Conservation (phyloP, 2,888 invertebrate genomes). For the Spatulosminthurus flaviceps region DNA sequence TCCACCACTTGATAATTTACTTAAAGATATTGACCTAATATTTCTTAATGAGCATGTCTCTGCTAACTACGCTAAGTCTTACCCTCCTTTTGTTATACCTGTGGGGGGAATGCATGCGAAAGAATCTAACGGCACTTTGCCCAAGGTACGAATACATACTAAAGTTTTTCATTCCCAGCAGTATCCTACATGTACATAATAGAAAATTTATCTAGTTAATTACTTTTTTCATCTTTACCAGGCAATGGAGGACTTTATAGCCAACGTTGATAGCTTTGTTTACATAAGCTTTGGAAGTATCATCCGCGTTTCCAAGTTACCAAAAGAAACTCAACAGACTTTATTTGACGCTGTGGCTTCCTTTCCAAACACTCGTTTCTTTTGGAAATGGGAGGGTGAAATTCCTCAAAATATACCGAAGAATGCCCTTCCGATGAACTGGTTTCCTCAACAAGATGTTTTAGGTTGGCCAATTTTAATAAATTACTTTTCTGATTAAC, state of each 20-base stretch:
- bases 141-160: background rate
- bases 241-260: conserved; percentile 13
- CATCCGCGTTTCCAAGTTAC: background rate
- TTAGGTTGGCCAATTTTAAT: background rate
- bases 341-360: background rate
- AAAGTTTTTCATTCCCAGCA: background rate
- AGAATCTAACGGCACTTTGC: background rate
- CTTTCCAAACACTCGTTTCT: background rate
- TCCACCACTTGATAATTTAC: background rate
- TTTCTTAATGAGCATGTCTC: background rate
- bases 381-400: conserved; percentile 16
- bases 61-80: background rate
- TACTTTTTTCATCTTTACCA: background rate
- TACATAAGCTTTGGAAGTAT: conserved; percentile 20
- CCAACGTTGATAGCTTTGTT: background rate
- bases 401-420: background rate
- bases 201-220: background rate
- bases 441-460: conserved; percentile 26
- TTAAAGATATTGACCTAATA: background rate
- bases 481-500: too few relatives aligned
- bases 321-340: background rate
- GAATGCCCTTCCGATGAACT: background rate
- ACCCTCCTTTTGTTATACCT: conserved; percentile 6
- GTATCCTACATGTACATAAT: background rate
- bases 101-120: conserved; percentile 10